Conservation (phyloP, 2,113 vertebrate genomes). For the Peromyscus maniculatus region DNA sequence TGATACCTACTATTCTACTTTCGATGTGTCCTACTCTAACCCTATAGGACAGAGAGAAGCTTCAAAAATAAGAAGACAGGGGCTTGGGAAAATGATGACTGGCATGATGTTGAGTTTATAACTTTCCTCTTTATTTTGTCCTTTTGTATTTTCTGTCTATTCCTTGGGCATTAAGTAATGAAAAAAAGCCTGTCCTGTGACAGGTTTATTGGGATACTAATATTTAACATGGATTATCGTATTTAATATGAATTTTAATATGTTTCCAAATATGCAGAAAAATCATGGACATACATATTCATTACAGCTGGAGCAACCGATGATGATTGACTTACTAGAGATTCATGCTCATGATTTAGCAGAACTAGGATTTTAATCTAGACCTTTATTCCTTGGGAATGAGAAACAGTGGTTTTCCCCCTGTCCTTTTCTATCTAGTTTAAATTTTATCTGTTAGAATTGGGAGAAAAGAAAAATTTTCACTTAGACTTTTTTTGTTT, state of each 20-base stretch:
- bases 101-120: not conserved
- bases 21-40: not conserved
- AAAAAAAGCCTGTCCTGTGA: not conserved
- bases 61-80: constrained; percentile 37
- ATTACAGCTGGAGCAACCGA: constrained; percentile 22
- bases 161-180: not conserved
- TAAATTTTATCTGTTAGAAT: not conserved
- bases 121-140: not conserved
- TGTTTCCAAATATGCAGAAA: constrained; percentile 44
- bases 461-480: not conserved
- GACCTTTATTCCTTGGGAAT: constrained; percentile 28
- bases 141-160: not conserved
- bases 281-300: not conserved
- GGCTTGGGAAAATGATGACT: not conserved
- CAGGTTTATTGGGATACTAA: not conserved
- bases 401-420: not conserved
- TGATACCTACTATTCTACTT: not conserved
- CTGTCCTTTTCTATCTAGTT: not conserved
- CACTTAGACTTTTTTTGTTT: not conserved
- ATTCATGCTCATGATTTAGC: not conserved
- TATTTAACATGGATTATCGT: not conserved
- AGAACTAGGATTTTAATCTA: not conserved
- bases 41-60: not conserved
- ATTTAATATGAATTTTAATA: constrained; percentile 28
- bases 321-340: constrained; percentile 14